phyloP scores from a whole-genome alignment of 2,888 invertebrate genomes.

The Andrena flavipes region DNA sequence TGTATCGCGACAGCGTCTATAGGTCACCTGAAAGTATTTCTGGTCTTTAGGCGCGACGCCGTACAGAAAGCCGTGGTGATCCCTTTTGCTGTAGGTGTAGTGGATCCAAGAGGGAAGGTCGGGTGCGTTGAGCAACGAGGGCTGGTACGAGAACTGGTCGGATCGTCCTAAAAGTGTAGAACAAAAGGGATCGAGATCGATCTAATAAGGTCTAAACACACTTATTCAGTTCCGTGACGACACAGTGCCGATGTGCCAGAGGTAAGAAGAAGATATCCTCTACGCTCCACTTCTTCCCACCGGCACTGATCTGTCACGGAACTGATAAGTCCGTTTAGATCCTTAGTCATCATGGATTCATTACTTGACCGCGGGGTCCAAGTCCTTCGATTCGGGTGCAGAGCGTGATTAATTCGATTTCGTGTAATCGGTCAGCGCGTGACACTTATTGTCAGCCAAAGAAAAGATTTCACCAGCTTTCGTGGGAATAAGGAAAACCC shows the following conservation, averaged over 20 bases:
- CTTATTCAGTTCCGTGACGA: too few relatives aligned
- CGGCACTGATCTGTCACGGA: too few relatives aligned
- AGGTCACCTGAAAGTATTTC: constrained; percentile 84
- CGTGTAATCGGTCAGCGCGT: constrained; percentile 20
- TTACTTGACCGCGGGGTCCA: not conserved
- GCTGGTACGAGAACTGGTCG: constrained; percentile 89
- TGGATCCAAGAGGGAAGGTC: constrained; percentile 95
- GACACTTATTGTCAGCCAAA: not conserved
- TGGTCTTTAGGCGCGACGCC: constrained; percentile 91
- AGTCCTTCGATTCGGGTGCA: not conserved
- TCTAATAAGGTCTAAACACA: not conserved
- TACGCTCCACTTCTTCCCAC: too few relatives aligned
- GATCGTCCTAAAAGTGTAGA: constrained; percentile 80
- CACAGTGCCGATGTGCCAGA: too few relatives aligned
- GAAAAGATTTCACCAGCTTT: not conserved
- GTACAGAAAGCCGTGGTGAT: constrained; percentile 92
- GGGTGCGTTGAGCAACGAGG: constrained; percentile 91
- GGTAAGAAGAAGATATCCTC: too few relatives aligned
- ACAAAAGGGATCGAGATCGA: not conserved
- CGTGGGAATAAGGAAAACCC: not conserved
- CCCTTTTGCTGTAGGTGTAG: constrained; percentile 92
- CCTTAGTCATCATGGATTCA: not conserved
- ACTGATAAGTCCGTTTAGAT: too few relatives aligned
- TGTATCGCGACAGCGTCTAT: not conserved
- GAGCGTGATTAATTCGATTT: constrained; percentile 30